A percentile compares a stretch with the other conserved stretches of the same genome.
phyloP scores from a whole-genome alignment of 2,888 invertebrate species.

The Erebia palarica region DNA sequence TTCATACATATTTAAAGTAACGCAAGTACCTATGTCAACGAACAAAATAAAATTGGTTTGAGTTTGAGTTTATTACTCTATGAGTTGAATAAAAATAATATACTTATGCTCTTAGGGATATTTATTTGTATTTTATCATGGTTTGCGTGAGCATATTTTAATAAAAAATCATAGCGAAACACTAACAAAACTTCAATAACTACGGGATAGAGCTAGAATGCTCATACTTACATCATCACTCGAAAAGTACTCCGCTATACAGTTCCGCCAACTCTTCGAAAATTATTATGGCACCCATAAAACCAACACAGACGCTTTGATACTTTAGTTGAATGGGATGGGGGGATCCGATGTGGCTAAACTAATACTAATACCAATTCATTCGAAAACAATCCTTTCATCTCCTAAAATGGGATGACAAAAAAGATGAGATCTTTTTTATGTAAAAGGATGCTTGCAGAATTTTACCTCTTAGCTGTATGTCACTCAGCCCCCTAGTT shows the following conservation, averaged over 20 bases:
- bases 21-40: too few relatives aligned
- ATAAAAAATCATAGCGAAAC: neutral
- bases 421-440: conserved; percentile 23
- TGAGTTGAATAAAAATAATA: too few relatives aligned
- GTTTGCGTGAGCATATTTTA: neutral
- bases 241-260: neutral
- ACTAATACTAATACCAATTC: neutral
- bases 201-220: neutral
- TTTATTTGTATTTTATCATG: too few relatives aligned
- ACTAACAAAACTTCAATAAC: neutral
- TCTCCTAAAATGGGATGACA: conserved; percentile 14
- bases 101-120: too few relatives aligned
- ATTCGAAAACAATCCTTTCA: conserved; percentile 10
- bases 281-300: conserved; percentile 3
- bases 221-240: neutral
- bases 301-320: conserved; percentile 4
- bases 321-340: neutral
- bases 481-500: conserved; percentile 34
- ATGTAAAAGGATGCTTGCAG: conserved; percentile 24
- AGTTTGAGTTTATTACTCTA: too few relatives aligned
- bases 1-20: too few relatives aligned
- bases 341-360: neutral
- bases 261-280: neutral
- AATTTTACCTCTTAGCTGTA: conserved; percentile 31
- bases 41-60: too few relatives aligned